Percentiles rank a stretch among this genome's conserved stretches.
These are phyloP conservation scores for Lepus oiostolus DNA, from an alignment of 2,797 vertebrate species.

Conservation along the genomic window DNA sequence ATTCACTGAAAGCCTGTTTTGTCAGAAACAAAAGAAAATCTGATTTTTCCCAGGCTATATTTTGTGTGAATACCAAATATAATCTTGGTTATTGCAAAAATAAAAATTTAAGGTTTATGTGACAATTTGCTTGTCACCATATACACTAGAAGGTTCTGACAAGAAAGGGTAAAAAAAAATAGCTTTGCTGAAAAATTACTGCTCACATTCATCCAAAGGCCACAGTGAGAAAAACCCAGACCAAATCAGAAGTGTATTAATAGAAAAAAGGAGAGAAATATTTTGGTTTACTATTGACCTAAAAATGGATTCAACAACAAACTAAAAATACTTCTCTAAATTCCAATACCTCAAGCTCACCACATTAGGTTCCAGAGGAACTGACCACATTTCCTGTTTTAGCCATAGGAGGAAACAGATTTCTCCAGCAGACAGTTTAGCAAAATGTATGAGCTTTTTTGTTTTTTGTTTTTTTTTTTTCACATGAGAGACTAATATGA, in stretches of 20 bases:
- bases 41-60: constrained; percentile 64
- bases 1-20: constrained; percentile 66
- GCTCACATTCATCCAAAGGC: constrained; percentile 32
- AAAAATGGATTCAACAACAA: constrained; percentile 71
- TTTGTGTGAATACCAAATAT: constrained; percentile 75
- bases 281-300: constrained; percentile 69
- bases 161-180: constrained; percentile 73
- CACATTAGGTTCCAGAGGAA: constrained; percentile 44
- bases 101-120: constrained; percentile 70
- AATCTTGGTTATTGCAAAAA: constrained; percentile 79
- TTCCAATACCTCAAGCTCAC: constrained; percentile 66
- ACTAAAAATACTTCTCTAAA: constrained; percentile 68
- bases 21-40: background rate
- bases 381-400: constrained; percentile 65
- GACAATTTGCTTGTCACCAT: constrained; percentile 56
- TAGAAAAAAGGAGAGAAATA: background rate
- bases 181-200: constrained; percentile 72
- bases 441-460: constrained; percentile 45
- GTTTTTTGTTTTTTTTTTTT: background rate
- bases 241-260: constrained; percentile 72
- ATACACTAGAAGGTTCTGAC: constrained; percentile 70
- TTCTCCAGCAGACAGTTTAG: constrained; percentile 70
- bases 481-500: constrained; percentile 1
- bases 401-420: constrained; percentile 51
- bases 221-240: constrained; percentile 20